A percentile compares a stretch with the other conserved stretches of the same genome.
These are phyloP conservation scores for Ormyrus nitidulus DNA, from an alignment of 2,888 invertebrate genomes.

Conservation along the genomic window DNA sequence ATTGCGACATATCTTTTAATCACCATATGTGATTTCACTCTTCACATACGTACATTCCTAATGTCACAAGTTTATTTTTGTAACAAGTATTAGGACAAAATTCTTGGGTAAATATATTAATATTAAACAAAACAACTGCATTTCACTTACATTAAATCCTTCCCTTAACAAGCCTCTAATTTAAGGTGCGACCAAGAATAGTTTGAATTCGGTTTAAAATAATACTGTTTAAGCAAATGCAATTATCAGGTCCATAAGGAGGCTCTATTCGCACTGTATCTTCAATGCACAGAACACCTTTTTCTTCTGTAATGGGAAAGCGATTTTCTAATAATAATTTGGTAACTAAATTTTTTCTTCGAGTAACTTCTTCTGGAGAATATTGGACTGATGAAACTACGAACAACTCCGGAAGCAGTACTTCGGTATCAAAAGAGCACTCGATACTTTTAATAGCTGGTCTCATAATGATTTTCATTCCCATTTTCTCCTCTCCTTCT, in stretches of 20 bases:
- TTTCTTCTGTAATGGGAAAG: conserved; percentile 68
- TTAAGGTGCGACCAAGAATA: conserved; percentile 23
- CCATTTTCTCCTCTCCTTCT: conserved; percentile 57
- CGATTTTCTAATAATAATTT: conserved; percentile 66
- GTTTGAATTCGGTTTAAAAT: conserved; percentile 69
- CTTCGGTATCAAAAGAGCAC: conserved; percentile 58
- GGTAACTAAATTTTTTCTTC: conserved; percentile 64
- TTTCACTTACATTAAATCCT: conserved; percentile 43
- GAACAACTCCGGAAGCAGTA: conserved; percentile 67
- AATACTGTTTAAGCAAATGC: conserved; percentile 68
- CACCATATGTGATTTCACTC: conserved; percentile 35
- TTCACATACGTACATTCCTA: conserved; percentile 58
- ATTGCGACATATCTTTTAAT: conserved; percentile 51
- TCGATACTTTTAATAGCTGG: conserved; percentile 67
- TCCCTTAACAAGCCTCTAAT: conserved; percentile 13
- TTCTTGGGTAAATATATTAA: conserved; percentile 61
- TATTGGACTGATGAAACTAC: conserved; percentile 49
- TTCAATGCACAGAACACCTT: conserved; percentile 66
- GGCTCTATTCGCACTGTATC: conserved; percentile 69
- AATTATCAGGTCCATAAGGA: conserved; percentile 68
- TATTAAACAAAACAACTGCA: conserved; percentile 54
- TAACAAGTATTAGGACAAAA: conserved; percentile 60
- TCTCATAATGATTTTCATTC: conserved; percentile 68
- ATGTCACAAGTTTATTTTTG: conserved; percentile 65
- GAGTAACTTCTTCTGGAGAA: conserved; percentile 53